Evolutionary conservation across 2,888 invertebrate species (phyloP).

Genomic region (Meganola albula): DNA sequence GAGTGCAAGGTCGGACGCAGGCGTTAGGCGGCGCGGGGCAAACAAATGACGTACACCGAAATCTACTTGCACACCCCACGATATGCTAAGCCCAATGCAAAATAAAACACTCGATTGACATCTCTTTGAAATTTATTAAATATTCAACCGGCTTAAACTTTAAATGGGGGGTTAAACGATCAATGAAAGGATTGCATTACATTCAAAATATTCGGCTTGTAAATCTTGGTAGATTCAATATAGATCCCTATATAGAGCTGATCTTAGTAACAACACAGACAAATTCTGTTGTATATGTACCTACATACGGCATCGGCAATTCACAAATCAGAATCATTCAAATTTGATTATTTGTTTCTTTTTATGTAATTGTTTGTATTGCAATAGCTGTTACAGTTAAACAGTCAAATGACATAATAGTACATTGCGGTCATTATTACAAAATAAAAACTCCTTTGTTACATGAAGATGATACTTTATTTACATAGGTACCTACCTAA

Average conservation of each 20-base stretch:
- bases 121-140: conserved; percentile 77
- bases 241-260: neutral
- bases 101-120: conserved; percentile 77
- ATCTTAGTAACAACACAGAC: neutral
- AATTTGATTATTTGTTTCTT: no score
- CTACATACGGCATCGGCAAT: no score
- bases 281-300: no score
- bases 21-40: conserved; percentile 43
- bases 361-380: no score
- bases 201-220: conserved; percentile 19
- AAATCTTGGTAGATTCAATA: conserved; percentile 6
- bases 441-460: no score
- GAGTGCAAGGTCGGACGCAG: conserved; percentile 22
- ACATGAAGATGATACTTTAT: no score
- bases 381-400: no score
- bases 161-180: conserved; percentile 69
- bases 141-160: conserved; percentile 71
- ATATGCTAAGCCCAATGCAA: conserved; percentile 71
- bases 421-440: no score
- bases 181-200: conserved; percentile 64
- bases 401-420: no score
- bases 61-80: conserved; percentile 70
- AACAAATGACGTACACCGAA: conserved; percentile 76
- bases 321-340: no score
- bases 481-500: no score